Evolutionary conservation across 2,797 vertebrate species (phyloP), one percentile per base, ranked within the genome.

Genomic region (Salmo trutta): DNA sequence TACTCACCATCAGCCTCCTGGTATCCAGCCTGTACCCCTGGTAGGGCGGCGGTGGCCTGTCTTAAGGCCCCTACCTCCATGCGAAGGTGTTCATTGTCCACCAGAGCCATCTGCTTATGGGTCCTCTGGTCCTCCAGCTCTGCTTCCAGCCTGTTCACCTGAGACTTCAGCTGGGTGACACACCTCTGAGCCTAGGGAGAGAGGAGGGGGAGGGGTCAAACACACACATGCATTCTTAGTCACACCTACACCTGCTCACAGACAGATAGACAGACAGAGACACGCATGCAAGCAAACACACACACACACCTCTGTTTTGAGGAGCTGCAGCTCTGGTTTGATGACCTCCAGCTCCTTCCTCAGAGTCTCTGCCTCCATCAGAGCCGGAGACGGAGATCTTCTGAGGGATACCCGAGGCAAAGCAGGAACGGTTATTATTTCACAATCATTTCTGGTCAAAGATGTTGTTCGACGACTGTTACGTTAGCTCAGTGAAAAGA

Each of bases 1-100:
- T 0, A n/a, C 96, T 97, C 90, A 99, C 97, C 87, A 80, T 97
- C 97, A 0, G 97, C 96, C 85, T 99, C 98, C 0, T 97, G 97
- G 74, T 94, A 93, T 74, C 96, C 97, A 64, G 96, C 91, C 90
- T 98, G 96, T 0, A 96, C 96, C 41, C 96, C 97, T 65, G 95
- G 94, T 0, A 94, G 95, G 81, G 96, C 94, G 0, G 95, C 94
- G 0, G 91, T 93, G 52, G 92, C 88, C 74, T 88, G 88, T 68
- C 95, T 94, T 68, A 98, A 87, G 33, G 95, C 91, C 0, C 97
- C 96, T 89, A 99, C 91, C 75, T 98, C 98, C 0, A 97, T 81
- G 16, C 95, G 94, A 82, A 98, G 93, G 81, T 96, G 96, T 76
- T 99, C 97, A 0, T 95, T 95, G 67, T 99, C 96, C 0, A 97